Evolutionary conservation across 2,888 invertebrate species (phyloP).

Genomic region (Mamestra brassicae): DNA sequence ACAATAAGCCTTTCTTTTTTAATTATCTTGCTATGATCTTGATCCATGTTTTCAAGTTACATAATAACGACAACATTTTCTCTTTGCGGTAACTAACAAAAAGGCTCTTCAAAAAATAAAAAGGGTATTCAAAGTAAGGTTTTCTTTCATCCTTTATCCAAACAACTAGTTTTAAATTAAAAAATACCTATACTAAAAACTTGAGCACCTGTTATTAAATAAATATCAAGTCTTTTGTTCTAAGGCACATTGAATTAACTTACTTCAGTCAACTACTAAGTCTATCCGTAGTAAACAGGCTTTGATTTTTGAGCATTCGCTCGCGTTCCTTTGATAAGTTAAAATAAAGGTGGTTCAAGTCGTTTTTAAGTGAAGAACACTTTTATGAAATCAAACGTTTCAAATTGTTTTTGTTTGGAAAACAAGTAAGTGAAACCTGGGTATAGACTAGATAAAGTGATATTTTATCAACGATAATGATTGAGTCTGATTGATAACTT

Average conservation of each 20-base stretch:
- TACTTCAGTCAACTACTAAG: slow-evolving; percentile 1
- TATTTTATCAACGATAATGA: too few relatives aligned
- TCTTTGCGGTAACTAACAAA: background rate
- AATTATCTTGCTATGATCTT: background rate
- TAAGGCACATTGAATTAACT: background rate
- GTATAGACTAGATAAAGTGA: too few relatives aligned
- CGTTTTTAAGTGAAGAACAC: background rate
- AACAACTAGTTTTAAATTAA: background rate
- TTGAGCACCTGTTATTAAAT: background rate
- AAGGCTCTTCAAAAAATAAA: background rate
- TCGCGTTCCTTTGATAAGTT: slow-evolving; percentile 11
- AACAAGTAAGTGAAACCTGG: background rate
- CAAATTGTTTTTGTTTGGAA: background rate
- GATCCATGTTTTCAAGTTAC: background rate
- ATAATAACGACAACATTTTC: background rate
- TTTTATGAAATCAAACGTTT: slow-evolving; percentile 15
- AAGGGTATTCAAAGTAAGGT: background rate
- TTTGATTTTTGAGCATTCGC: background rate
- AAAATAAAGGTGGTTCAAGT: slow-evolving; percentile 3
- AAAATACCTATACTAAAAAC: background rate
- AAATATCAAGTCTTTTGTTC: slow-evolving; percentile 17
- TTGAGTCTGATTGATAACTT: too few relatives aligned
- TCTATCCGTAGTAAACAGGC: slow-evolving; percentile 13
- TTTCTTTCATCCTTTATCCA: background rate
- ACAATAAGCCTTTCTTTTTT: too few relatives aligned